Conservation (phyloP, 2,888 invertebrate species). For the Rotaria socialis region DNA sequence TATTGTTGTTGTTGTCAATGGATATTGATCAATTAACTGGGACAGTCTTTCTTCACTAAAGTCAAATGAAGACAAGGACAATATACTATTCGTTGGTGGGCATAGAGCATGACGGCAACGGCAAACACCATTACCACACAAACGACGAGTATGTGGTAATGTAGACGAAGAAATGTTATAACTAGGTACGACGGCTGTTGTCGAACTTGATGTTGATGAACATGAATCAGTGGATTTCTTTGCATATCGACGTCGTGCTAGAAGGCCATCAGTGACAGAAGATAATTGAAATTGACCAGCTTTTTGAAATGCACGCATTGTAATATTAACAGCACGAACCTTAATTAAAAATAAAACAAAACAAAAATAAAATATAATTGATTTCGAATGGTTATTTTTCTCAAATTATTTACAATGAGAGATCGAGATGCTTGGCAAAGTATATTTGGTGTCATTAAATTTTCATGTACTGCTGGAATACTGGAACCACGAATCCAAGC, state of each 20-base stretch:
- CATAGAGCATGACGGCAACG: conserved; percentile 20
- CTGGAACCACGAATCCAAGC: conserved; percentile 63
- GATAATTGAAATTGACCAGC: conserved; percentile 28
- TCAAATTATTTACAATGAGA: neutral
- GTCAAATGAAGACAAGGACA: neutral
- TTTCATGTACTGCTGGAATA: neutral
- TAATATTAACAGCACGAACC: conserved; percentile 29
- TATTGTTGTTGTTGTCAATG: conserved; percentile 5
- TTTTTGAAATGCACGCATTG: conserved; percentile 35
- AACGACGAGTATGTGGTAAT: conserved; percentile 6
- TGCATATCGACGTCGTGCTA: conserved; percentile 6
- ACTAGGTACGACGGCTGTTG: neutral
- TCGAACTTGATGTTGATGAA: conserved; percentile 1
- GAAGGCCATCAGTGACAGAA: neutral
- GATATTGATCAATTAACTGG: conserved; percentile 8
- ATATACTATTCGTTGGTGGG: neutral
- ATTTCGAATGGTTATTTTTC: neutral
- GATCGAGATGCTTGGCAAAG: conserved; percentile 25
- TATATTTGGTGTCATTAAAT: neutral
- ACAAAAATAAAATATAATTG: neutral
- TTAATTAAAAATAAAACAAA: neutral
- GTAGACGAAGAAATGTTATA: neutral
- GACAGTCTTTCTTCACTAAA: neutral
- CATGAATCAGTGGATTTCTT: conserved; percentile 22
- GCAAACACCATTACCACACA: conserved; percentile 21